phyloP scores from a whole-genome alignment of 2,113 vertebrate species.

The Orthochromis indermauri region DNA sequence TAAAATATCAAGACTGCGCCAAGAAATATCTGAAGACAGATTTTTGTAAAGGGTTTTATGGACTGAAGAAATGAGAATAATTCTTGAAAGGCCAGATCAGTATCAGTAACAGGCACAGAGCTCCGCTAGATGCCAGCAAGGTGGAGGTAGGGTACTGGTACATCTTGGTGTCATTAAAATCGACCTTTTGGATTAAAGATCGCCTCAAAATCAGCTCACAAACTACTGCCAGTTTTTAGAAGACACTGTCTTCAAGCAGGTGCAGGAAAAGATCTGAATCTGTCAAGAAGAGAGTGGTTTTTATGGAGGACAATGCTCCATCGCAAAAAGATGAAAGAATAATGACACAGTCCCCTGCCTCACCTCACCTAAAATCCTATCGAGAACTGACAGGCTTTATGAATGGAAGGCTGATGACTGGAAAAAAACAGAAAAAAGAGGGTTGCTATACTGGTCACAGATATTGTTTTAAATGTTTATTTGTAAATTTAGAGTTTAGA shows the following conservation, averaged over 20 bases:
- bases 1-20: neutral
- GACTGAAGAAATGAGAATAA: neutral
- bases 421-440: neutral
- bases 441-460: neutral
- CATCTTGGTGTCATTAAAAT: neutral
- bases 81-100: neutral
- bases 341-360: neutral
- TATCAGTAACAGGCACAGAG: neutral
- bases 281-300: neutral
- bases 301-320: neutral
- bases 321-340: neutral
- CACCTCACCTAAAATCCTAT: neutral
- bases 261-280: neutral
- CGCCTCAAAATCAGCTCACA: rapidly evolving
- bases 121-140: neutral
- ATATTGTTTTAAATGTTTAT: neutral
- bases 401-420: neutral
- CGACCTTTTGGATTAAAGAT: neutral
- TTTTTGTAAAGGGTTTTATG: neutral
- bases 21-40: neutral
- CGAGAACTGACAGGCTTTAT: neutral
- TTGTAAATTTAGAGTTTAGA: neutral
- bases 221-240: neutral
- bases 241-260: neutral
- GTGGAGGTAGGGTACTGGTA: neutral